Percentiles rank a stretch among this genome's conserved stretches.
Conservation (phyloP, 2,113 vertebrate species). For the Cyrtonyx montezumae region DNA sequence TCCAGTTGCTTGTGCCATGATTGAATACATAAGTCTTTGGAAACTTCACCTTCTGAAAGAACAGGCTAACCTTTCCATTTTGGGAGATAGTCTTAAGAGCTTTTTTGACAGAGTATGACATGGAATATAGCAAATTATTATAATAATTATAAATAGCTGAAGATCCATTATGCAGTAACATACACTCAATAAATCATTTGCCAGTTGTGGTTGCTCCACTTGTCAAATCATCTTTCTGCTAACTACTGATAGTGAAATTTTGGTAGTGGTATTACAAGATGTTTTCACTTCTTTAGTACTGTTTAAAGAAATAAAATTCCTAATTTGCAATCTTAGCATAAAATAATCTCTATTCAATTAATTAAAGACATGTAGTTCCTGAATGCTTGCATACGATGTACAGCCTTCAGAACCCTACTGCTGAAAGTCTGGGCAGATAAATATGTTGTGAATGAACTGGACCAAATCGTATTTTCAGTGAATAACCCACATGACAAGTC, state of each 20-base stretch:
- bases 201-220: neutral
- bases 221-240: slow-evolving; percentile 21
- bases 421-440: neutral
- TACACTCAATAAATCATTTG: slow-evolving; percentile 28
- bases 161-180: neutral
- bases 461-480: neutral
- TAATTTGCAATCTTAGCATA: neutral
- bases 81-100: neutral
- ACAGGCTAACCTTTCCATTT: slow-evolving; percentile 1
- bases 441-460: neutral
- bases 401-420: neutral
- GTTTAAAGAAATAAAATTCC: neutral
- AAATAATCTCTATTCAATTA: neutral
- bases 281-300: neutral
- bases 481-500: neutral
- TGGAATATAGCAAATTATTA: slow-evolving; percentile 15
- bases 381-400: neutral
- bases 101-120: neutral
- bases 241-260: neutral
- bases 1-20: neutral
- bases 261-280: neutral
- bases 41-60: neutral
- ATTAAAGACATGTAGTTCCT: neutral
- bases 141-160: slow-evolving; percentile 12
- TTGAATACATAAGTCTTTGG: neutral